Evolutionary conservation across 2,113 vertebrate genomes (phyloP), one percentile per base, ranked within the genome.

Genomic region (Lepisosteus oculatus): DNA sequence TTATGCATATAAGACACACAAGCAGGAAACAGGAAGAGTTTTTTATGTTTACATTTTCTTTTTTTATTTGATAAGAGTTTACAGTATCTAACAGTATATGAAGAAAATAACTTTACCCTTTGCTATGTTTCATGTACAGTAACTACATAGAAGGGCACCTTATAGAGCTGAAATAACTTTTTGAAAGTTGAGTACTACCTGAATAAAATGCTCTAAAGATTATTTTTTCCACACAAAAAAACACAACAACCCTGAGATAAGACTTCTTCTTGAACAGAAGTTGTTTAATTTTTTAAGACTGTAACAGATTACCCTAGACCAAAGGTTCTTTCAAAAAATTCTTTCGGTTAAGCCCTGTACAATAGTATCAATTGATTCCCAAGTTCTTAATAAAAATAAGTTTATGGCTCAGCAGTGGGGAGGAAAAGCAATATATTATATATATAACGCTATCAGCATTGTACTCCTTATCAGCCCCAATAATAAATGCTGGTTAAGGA

Each of bases 401-500:
- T 15, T 54, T 63, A 41, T 66, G n/a, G 13, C 44, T 61, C 11
- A 68, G 47, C 47, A 51, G 5, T 51, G 47, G 1, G 5, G 9
- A 62, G 69, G 56, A 47, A 47, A 47, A 47, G 57, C 14, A 65
- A 55, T n/a, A 67, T 42, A 42, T 56, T 69, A 59, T 29, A 29
- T 29, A n/a, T 59, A 63, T 6, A 7, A 51, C 41, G 6, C 15
- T 55, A 73, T 73, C 65, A 61, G 65, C 45, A 17, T 45, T 55
- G 29, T 57, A 47, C 17, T 29, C 13, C 47, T 69, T 69, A 69
- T 64, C 67, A 51, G 41, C 67, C 42, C 14, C 3, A 1, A 59
- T 57, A 9, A 8, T 54, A 55, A 42, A 3, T 5, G 67, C 6
- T 45, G 42, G 43, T 42, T 41, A 62, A 55, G 66, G 72, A 43